Evolutionary conservation across 2,797 vertebrate species (phyloP).

Genomic region (Thalassophryne amazonica): DNA sequence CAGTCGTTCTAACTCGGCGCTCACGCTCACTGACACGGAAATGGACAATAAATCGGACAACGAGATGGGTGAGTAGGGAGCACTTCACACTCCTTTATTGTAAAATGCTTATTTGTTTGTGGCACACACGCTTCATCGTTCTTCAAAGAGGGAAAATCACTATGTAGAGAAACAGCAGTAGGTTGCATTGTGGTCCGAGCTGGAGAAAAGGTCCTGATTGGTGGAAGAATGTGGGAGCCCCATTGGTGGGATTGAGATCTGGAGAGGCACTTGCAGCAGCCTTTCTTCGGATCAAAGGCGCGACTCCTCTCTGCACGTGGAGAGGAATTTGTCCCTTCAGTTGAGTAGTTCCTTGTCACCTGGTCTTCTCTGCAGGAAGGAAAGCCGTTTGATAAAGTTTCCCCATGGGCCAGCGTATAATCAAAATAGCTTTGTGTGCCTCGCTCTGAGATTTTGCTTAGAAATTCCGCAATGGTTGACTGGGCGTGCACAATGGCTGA

Average conservation of each 20-base stretch:
- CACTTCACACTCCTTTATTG: conserved; percentile 20
- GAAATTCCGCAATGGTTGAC: conserved; percentile 77
- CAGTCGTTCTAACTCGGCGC: conserved; percentile 95
- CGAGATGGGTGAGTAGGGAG: conserved; percentile 89
- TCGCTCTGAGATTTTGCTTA: conserved; percentile 70
- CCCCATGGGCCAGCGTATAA: conserved; percentile 71
- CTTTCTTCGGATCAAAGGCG: conserved; percentile 68
- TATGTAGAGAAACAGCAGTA: conserved; percentile 25
- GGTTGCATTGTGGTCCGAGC: conserved; percentile 37
- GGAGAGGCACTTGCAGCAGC: conserved; percentile 55
- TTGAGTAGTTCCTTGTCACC: conserved; percentile 76
- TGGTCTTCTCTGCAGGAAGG: conserved; percentile 68
- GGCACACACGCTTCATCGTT: conserved; percentile 12
- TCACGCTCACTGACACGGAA: conserved; percentile 97
- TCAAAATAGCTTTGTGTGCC: conserved; percentile 85
- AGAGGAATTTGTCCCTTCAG: conserved; percentile 52
- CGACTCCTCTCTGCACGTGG: conserved; percentile 43
- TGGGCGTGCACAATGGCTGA: conserved; percentile 81
- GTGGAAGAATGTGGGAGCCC: conserved; percentile 28
- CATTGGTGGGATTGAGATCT: conserved; percentile 56
- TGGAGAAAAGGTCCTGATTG: conserved; percentile 56
- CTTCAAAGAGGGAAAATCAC: conserved; percentile 14
- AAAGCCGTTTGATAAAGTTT: conserved; percentile 76
- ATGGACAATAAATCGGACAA: conserved; percentile 98
- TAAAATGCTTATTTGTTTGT: conserved; percentile 20